Conservation (phyloP, 64 coral and sea anemone species). For the Dendrophyllia cribrosa region DNA sequence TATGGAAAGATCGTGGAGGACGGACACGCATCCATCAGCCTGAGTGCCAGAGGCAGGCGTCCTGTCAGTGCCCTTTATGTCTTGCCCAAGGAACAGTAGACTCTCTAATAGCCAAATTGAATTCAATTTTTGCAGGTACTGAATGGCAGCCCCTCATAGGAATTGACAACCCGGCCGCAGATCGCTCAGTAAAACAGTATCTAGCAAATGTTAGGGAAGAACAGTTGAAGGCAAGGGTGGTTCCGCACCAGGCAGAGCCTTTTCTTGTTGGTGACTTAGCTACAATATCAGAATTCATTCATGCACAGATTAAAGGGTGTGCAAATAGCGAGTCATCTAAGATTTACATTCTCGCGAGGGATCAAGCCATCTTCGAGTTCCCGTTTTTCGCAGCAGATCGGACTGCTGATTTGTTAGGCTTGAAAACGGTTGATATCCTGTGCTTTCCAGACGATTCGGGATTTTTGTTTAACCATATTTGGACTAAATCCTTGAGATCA, state of each 20-base stretch:
- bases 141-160: constrained; percentile 12
- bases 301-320: neutral
- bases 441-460: no score
- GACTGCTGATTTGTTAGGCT: neutral
- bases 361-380: neutral
- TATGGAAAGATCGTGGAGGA: constrained; percentile 53
- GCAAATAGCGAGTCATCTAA: neutral
- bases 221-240: neutral
- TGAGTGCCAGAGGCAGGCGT: neutral
- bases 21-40: constrained; percentile 18
- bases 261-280: neutral
- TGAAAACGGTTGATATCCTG: no score
- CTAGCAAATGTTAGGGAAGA: constrained; percentile 7
- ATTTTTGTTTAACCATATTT: no score
- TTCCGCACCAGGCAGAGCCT: neutral
- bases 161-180: neutral
- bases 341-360: constrained; percentile 3
- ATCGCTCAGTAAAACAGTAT: neutral
- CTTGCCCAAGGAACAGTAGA: constrained; percentile 40
- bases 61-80: constrained; percentile 8
- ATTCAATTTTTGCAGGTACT: neutral
- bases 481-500: neutral
- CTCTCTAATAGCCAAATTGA: constrained; percentile 35
- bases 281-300: neutral
- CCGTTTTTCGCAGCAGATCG: constrained; percentile 22